Base-by-base conservation (phyloP, 30 jellyfish, hydroid and myxozoan species). In the Aurelia coerulea region DNA sequence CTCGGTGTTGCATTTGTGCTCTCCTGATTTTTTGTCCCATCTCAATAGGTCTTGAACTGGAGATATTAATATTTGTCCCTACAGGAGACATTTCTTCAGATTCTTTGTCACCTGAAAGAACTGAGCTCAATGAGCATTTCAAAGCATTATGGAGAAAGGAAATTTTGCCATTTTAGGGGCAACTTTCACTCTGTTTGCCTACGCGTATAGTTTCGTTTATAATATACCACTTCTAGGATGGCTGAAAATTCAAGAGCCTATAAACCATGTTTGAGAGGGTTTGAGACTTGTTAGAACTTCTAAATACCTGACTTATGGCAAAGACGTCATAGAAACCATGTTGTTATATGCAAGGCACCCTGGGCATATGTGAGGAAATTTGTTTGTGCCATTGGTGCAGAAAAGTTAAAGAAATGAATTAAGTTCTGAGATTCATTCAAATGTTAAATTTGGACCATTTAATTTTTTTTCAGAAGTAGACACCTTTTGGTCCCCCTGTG, bases 261-360 rank as follows among this genome's bases (percentile, higher is more conserved):
- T 62, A 64, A 64, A 4, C 32, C 74, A 37, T 37, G 5, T 37
- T 37, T 37, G 49, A 37, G 49, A 35, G 29, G n/a, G 37, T 39
- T 62, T 62, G 18, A 62, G 73, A 62, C n/a, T 62, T 62, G 12
- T 15, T 62, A 62, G 73, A 62, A 62, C n/a, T 62, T 62, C n/a
- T 62, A 39, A 62, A 15, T 33, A 62, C 73, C 29, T 62, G 73
- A 62, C 73, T 62, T 8, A 62, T 62, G 73, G n/a, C 73, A 62
- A 62, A 62, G 73, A 7, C 29, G n/a, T 62, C 29, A 23, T 23
- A 23, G 29, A 23, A 23, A 23, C 29, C 29, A 23, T 23, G 5
- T 37, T 37, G 49, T 37, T 37, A 37, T 2, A 4, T 37, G 5
- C 5, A 37, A 37, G 49, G 5, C 3, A 4, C 49, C 49, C 49